Evolutionary conservation across 2,888 invertebrate species (phyloP).

Genomic region (Acleris sparsana): DNA sequence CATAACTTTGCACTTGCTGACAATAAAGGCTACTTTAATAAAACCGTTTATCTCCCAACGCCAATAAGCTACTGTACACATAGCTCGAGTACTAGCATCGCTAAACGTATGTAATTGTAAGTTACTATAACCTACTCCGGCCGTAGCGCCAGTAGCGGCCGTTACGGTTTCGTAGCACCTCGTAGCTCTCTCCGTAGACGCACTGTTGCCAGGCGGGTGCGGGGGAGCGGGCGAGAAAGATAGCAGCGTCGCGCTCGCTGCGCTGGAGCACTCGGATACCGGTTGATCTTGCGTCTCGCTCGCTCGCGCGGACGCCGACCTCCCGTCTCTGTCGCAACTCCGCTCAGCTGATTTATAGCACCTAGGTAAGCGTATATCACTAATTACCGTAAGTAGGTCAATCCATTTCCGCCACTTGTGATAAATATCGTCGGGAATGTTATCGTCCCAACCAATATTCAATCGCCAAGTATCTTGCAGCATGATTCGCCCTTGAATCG

Average conservation of each 20-base stretch:
- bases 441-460: constrained; percentile 40
- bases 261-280: constrained; percentile 26
- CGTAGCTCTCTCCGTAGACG: background rate
- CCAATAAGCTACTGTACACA: background rate
- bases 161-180: background rate
- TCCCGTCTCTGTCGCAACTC: background rate
- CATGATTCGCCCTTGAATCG: constrained; percentile 40
- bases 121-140: background rate
- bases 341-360: background rate
- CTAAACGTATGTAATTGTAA: background rate
- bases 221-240: constrained; percentile 38
- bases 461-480: constrained; percentile 40
- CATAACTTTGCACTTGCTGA: background rate
- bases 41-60: background rate
- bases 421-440: constrained; percentile 21
- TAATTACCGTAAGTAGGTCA: constrained; percentile 19
- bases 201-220: constrained; percentile 4
- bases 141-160: background rate
- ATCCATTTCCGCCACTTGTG: constrained; percentile 37
- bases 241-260: constrained; percentile 38
- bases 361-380: background rate
- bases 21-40: background rate
- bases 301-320: background rate
- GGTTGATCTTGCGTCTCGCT: constrained; percentile 1
- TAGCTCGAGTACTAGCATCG: background rate